Evolutionary conservation across 2,797 vertebrate species (phyloP).

Genomic region (Leptatherina wallacei): DNA sequence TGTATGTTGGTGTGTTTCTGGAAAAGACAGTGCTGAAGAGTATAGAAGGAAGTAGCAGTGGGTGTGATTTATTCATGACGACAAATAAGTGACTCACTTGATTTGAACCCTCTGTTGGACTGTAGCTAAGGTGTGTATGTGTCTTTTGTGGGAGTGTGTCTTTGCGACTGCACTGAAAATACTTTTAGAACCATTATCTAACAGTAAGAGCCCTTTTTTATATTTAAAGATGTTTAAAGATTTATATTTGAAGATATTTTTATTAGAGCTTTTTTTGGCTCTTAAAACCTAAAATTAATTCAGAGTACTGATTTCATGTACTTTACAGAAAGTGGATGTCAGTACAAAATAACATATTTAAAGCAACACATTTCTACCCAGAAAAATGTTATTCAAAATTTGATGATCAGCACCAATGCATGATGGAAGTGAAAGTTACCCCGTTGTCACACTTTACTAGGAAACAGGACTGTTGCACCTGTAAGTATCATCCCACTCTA

Average conservation of each 20-base stretch:
- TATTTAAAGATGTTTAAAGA: not conserved
- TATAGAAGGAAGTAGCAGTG: constrained; percentile 57
- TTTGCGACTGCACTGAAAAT: constrained; percentile 17
- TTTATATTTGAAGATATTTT: no score
- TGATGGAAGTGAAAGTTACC: not conserved
- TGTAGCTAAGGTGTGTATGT: constrained; percentile 34
- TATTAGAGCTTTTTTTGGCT: not conserved
- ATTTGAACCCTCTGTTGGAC: constrained; percentile 52
- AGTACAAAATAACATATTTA: not conserved
- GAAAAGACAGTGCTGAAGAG: constrained; percentile 49
- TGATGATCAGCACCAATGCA: not conserved
- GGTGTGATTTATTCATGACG: constrained; percentile 76
- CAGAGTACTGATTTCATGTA: constrained; percentile 4
- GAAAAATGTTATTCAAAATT: not conserved
- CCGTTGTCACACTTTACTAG: not conserved
- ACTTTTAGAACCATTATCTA: constrained; percentile 24
- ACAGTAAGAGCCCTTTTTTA: constrained; percentile 24
- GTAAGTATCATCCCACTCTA: not conserved
- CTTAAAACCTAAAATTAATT: constrained; percentile 8
- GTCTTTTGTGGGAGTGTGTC: constrained; percentile 11
- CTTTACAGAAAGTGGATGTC: constrained; percentile 3
- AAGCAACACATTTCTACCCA: not conserved
- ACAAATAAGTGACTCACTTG: constrained; percentile 66
- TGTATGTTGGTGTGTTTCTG: constrained; percentile 27
- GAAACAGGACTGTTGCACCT: not conserved